These are phyloP conservation scores for Agriotes lineatus DNA, from an alignment of 2,888 invertebrate species.

Conservation along the genomic window DNA sequence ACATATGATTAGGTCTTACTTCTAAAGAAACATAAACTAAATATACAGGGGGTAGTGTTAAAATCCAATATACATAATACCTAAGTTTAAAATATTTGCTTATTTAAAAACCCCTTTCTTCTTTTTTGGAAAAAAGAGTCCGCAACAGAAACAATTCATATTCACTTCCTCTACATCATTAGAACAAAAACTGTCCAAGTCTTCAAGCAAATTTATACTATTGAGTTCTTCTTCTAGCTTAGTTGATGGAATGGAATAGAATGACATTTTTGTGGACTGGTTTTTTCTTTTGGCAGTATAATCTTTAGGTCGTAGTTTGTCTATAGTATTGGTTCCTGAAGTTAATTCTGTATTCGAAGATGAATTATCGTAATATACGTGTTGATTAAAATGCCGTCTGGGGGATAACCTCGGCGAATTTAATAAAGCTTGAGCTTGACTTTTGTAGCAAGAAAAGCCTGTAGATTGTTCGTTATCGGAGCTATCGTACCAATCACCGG, in stretches of 20 bases:
- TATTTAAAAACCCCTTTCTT: constrained; percentile 7
- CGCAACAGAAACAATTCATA: constrained; percentile 3
- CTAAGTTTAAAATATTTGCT: constrained; percentile 15
- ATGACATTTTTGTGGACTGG: constrained; percentile 22
- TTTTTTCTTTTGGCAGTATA: not conserved
- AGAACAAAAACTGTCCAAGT: not conserved
- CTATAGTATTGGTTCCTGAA: not conserved
- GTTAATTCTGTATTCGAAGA: not conserved
- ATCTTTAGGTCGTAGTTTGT: not conserved
- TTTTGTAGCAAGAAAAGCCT: not conserved
- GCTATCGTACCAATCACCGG: not conserved
- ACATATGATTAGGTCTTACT: too few species aligned
- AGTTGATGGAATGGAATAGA: constrained; percentile 21
- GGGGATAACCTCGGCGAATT: constrained; percentile 9
- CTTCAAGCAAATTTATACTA: not conserved
- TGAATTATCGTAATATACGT: too few species aligned
- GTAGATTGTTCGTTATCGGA: not conserved
- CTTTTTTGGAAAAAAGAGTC: constrained; percentile 5
- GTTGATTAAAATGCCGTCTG: too few species aligned
- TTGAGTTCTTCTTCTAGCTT: not conserved
- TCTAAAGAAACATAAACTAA: too few species aligned
- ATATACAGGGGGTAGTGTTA: too few species aligned
- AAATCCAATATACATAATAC: not conserved
- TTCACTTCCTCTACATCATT: not conserved
- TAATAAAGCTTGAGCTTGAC: not conserved